These are phyloP conservation scores for Lytechinus pictus DNA, from an alignment of 35 echinoderm and acorn worm species.

Conservation along the genomic window DNA sequence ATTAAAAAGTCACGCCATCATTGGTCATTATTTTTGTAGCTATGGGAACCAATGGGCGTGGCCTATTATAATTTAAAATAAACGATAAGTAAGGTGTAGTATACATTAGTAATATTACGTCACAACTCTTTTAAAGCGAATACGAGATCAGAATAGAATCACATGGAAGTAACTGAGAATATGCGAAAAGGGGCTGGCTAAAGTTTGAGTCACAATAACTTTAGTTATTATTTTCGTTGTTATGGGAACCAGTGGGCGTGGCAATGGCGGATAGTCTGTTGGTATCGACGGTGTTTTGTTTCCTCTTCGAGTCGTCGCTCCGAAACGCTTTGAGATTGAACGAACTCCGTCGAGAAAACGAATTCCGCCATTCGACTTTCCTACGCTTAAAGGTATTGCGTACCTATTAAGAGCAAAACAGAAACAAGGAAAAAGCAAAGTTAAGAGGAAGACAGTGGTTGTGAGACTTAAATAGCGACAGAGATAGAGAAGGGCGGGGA, in stretches of 20 bases:
- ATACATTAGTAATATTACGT: not conserved
- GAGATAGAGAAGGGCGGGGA: not conserved
- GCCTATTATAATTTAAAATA: too few species aligned
- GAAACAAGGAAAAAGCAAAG: not conserved
- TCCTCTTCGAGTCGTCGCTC: slow-evolving; percentile 44
- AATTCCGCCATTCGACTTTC: slow-evolving; percentile 15
- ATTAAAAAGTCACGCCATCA: too few species aligned
- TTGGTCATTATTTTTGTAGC: too few species aligned
- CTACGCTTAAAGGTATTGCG: not conserved
- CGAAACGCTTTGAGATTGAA: slow-evolving; percentile 19
- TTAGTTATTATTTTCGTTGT: not conserved
- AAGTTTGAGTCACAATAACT: not conserved
- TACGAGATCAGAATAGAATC: not conserved
- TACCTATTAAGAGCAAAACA: not conserved
- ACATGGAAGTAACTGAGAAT: not conserved
- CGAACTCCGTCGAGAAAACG: slow-evolving; percentile 13
- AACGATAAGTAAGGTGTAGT: too few species aligned
- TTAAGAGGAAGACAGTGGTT: not conserved
- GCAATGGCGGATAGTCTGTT: not conserved
- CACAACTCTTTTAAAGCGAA: not conserved
- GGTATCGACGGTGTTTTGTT: not conserved
- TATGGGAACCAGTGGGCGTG: not conserved
- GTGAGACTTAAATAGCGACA: not conserved
- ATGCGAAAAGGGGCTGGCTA: not conserved
- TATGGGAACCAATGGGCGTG: too few species aligned